These are phyloP conservation scores for Laterallus jamaicensis DNA, from an alignment of 2,113 vertebrate genomes.

Conservation along the genomic window DNA sequence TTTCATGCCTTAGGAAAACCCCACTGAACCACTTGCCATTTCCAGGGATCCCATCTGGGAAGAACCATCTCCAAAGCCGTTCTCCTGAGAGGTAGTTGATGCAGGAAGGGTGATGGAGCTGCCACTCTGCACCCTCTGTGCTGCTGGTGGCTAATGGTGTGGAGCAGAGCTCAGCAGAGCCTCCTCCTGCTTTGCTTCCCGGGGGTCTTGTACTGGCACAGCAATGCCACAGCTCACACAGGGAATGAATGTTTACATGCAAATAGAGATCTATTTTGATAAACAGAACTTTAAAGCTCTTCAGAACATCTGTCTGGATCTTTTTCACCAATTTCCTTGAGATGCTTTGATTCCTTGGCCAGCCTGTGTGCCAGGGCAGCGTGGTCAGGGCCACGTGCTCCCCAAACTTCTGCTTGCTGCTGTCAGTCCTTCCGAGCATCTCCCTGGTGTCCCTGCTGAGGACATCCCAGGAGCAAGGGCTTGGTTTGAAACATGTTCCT, in stretches of 20 bases:
- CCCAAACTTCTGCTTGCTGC: too few species aligned
- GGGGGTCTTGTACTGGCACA: background rate
- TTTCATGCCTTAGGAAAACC: background rate
- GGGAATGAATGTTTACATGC: background rate
- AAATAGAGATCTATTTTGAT: background rate
- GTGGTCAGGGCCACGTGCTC: background rate
- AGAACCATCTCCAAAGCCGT: too few species aligned
- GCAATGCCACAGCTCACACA: fast-evolving
- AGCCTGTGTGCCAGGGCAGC: background rate
- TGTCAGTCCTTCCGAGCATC: background rate
- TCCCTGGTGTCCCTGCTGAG: background rate
- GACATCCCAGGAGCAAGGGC: background rate
- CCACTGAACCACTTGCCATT: too few species aligned
- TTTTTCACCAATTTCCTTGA: background rate
- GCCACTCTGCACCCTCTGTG: too few species aligned
- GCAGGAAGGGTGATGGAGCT: too few species aligned
- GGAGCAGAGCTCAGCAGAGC: too few species aligned
- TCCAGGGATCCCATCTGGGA: too few species aligned
- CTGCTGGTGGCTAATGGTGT: too few species aligned
- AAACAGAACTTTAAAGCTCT: fast-evolving
- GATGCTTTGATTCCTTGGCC: background rate
- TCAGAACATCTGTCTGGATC: background rate
- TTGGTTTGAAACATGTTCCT: background rate
- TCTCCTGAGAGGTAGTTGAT: too few species aligned
- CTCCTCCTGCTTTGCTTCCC: too few species aligned